phyloP scores from a whole-genome alignment of 2,797 vertebrate genomes.

The Sebastes iracundus region DNA sequence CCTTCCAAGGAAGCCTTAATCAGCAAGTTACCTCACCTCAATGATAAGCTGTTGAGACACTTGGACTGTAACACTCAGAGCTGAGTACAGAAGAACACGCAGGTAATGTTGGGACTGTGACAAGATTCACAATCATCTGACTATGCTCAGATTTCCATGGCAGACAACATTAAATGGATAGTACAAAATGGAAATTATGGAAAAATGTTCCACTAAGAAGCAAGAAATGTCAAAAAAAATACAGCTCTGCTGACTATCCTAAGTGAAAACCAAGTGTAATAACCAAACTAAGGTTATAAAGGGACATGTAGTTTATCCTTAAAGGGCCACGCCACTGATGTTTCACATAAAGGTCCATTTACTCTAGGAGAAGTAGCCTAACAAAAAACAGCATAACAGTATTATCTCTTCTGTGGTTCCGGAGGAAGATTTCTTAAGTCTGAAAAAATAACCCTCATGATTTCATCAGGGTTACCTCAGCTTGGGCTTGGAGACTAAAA shows the following conservation, averaged over 20 bases:
- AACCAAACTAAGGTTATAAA: background rate
- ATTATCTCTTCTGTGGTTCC: background rate
- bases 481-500: background rate
- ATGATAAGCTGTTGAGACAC: background rate
- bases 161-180: background rate
- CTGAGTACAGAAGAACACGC: background rate
- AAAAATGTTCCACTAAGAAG: background rate
- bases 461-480: background rate
- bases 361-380: background rate
- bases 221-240: background rate
- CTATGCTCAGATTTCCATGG: background rate
- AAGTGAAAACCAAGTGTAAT: background rate
- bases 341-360: background rate
- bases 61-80: background rate
- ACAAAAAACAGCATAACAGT: no score
- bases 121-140: background rate
- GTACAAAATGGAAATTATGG: background rate
- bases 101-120: background rate
- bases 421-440: background rate
- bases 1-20: slow-evolving; percentile 1
- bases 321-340: background rate
- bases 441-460: no score
- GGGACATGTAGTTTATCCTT: background rate
- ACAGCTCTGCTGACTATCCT: no score
- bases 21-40: background rate